Evolutionary conservation across 23 tunicate genomes (phyloP), one percentile per base, ranked within the genome.

Genomic region (Styela plicata): DNA sequence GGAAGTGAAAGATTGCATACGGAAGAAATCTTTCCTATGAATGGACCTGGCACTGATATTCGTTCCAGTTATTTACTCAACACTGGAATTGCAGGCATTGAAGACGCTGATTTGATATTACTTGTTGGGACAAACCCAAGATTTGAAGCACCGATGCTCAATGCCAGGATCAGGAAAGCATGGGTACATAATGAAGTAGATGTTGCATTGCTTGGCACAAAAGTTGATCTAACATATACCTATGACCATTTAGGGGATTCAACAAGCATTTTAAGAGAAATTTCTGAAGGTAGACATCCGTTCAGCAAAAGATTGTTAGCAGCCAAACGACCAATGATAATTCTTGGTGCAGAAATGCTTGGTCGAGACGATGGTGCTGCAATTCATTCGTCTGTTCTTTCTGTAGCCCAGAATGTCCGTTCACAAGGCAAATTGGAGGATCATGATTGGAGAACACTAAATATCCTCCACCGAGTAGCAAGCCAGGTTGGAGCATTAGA

Each of bases 131-230:
- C 93, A 31, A 93, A 93, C 81, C 98, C 98, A 31, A 74, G 99
- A 68, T 96, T 74, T 37, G 99, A 96, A 73, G 99, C 99, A 33
- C 97, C 99, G 2, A 34, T 96, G 76, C 69, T 96, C 63, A 96
- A 96, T 79, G 99, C 99, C 1, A 52, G 99, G 63, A 71, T 96
- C 36, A 76, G 99, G 77, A 96, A 96, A 83, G 76, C 97, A 1
- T 96, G 99, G 99, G 65, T 90, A 35, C 99, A 96, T 70, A 91
- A 87, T 52, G 99, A 91, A 69, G 67, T 88, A 34, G 97, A 91
- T 31, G 90, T 96, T n/a, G 94, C 96, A 29, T 36, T 91, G 67
- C 74, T 96, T 33, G 99, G 99, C 29, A 84, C 88, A 52, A 89
- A 91, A 70, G 87, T 96, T 44, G 96, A 96, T 69, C 89, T 96